These are phyloP conservation scores for Brachypalpus laphriformis DNA, from an alignment of 2,888 invertebrate species.

Conservation along the genomic window DNA sequence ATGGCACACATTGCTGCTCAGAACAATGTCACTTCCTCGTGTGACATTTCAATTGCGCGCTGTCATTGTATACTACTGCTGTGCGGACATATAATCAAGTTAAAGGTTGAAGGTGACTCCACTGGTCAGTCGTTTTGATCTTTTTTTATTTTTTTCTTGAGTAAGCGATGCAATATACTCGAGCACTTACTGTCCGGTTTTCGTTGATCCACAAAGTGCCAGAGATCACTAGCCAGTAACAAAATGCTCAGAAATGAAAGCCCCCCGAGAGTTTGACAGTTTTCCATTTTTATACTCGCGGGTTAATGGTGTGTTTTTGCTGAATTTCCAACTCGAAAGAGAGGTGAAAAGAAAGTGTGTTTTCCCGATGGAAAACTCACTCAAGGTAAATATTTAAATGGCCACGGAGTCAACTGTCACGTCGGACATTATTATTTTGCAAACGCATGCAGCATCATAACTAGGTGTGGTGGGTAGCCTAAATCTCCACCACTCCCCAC, in stretches of 20 bases:
- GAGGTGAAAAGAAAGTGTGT: slow-evolving; percentile 52
- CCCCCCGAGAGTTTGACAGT: slow-evolving; percentile 34
- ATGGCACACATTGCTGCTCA: slow-evolving; percentile 65
- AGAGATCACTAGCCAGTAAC: slow-evolving; percentile 22
- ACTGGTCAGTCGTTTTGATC: slow-evolving; percentile 56
- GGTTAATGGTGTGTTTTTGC: slow-evolving; percentile 37
- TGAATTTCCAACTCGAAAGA: slow-evolving; percentile 7
- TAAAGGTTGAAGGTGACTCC: slow-evolving; percentile 62
- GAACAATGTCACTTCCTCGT: slow-evolving; percentile 72
- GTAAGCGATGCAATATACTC: slow-evolving; percentile 32
- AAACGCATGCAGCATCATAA: slow-evolving; percentile 52
- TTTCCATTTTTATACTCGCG: slow-evolving; percentile 20
- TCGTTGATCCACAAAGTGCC: slow-evolving; percentile 23
- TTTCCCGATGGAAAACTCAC: slow-evolving; percentile 49
- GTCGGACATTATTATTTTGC: slow-evolving; percentile 41
- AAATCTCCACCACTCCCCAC: slow-evolving; percentile 39
- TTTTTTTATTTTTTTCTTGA: slow-evolving; percentile 25
- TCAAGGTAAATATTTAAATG: slow-evolving; percentile 44
- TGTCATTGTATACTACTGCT: slow-evolving; percentile 14
- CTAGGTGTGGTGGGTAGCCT: slow-evolving; percentile 51
- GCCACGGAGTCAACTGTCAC: slow-evolving; percentile 39
- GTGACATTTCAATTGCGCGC: slow-evolving; percentile 64
- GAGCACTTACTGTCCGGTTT: background rate
- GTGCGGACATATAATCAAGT: slow-evolving; percentile 31
- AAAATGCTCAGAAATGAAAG: slow-evolving; percentile 35